Evolutionary conservation across 2,888 invertebrate species (phyloP).

Genomic region (Habroteleia sp.): DNA sequence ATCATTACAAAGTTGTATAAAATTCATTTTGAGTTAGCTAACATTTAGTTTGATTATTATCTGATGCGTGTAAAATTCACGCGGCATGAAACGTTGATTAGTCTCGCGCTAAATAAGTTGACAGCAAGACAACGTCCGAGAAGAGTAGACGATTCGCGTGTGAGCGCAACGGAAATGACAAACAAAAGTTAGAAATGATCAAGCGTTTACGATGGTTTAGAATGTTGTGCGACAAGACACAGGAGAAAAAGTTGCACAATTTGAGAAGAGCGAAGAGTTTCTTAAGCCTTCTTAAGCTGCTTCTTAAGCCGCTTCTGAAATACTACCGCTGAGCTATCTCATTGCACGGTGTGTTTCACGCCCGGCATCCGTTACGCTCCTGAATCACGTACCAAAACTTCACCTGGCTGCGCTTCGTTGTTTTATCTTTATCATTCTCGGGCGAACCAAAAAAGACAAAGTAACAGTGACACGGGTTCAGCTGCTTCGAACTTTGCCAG

Average conservation of each 20-base stretch:
- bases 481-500: conserved; percentile 44
- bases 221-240: conserved; percentile 25
- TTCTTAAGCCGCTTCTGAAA: conserved; percentile 61
- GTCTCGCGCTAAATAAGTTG: conserved; percentile 18
- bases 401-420: conserved; percentile 45
- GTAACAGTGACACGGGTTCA: conserved; percentile 51
- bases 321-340: conserved; percentile 39
- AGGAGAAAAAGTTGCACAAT: conserved; percentile 32
- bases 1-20: conserved; percentile 55
- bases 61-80: conserved; percentile 22
- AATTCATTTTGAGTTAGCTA: conserved; percentile 53
- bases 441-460: conserved; percentile 54
- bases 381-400: conserved; percentile 63
- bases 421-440: conserved; percentile 59
- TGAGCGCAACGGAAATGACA: too few relatives aligned
- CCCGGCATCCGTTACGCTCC: conserved; percentile 51
- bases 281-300: conserved; percentile 48
- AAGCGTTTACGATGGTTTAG: conserved; percentile 17
- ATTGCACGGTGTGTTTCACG: conserved; percentile 45
- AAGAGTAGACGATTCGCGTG: too few relatives aligned
- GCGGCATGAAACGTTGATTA: conserved; percentile 28
- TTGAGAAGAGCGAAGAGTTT: conserved; percentile 23
- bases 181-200: neutral
- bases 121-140: neutral
- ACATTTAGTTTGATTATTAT: conserved; percentile 56